phyloP scores from a whole-genome alignment of 2,888 invertebrate species.

The Eupithecia pulchellata region DNA sequence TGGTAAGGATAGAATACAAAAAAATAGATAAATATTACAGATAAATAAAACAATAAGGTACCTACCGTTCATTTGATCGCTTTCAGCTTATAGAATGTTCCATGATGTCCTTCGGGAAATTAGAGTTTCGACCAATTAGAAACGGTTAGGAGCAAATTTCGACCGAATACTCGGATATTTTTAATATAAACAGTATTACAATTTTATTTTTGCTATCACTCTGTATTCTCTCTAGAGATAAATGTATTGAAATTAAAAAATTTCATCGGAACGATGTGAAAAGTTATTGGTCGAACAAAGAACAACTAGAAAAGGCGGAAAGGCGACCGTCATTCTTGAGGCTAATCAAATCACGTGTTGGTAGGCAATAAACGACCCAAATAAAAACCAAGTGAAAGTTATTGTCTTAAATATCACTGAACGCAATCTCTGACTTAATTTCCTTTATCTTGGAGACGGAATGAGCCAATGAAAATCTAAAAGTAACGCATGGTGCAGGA shows the following conservation, averaged over 20 bases:
- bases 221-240: conserved; percentile 48
- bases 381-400: conserved; percentile 47
- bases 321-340: conserved; percentile 17
- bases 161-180: conserved; percentile 68
- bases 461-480: not conserved
- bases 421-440: not conserved
- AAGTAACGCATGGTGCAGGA: not conserved
- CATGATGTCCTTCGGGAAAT: conserved; percentile 72
- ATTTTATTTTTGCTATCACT: conserved; percentile 62
- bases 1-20: no score
- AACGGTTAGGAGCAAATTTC: conserved; percentile 71
- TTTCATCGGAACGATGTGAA: not conserved
- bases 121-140: conserved; percentile 79
- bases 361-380: conserved; percentile 44
- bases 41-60: not conserved
- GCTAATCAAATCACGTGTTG: conserved; percentile 37
- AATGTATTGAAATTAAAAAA: conserved; percentile 22
- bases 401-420: conserved; percentile 14
- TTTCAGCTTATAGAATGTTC: conserved; percentile 25
- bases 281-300: not conserved
- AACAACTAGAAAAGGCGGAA: not conserved
- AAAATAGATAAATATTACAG: no score
- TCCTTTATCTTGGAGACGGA: not conserved
- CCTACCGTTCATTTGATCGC: not conserved
- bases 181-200: conserved; percentile 67